These are phyloP conservation scores for Acrocephalus kingi DNA, from an alignment of 2,113 vertebrate genomes.

Conservation along the genomic window DNA sequence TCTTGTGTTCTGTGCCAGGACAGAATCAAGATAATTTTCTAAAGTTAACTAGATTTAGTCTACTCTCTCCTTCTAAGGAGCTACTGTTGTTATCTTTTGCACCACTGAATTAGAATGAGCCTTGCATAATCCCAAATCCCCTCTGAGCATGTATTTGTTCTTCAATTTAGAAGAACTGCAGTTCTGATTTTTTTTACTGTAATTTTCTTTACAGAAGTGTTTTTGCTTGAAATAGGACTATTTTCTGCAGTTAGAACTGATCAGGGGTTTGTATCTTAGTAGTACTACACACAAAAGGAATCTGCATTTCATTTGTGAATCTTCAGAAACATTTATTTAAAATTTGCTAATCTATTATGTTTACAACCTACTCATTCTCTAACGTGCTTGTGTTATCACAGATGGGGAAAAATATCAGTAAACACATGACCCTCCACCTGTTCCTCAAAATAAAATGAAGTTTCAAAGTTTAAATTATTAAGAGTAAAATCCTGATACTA, in stretches of 20 bases:
- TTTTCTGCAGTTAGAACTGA: background rate
- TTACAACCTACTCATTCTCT: background rate
- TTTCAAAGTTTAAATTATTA: slow-evolving; percentile 21
- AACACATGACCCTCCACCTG: background rate
- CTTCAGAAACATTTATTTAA: slow-evolving; percentile 5
- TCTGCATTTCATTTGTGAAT: background rate
- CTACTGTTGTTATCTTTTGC: slow-evolving; percentile 14
- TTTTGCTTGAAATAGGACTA: background rate
- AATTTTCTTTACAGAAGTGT: slow-evolving; percentile 6
- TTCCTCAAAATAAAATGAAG: slow-evolving; percentile 6
- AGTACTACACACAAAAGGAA: background rate
- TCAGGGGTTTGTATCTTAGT: background rate
- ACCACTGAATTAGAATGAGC: slow-evolving; percentile 14
- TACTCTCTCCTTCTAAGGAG: slow-evolving; percentile 37
- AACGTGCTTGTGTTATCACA: background rate
- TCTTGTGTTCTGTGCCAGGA: background rate
- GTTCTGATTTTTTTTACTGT: background rate
- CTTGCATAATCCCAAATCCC: slow-evolving; percentile 31
- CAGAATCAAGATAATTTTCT: slow-evolving; percentile 25
- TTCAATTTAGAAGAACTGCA: slow-evolving; percentile 23
- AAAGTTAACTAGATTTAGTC: slow-evolving; percentile 39
- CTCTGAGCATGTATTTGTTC: slow-evolving; percentile 24
- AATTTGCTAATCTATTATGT: background rate
- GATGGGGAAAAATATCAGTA: background rate
- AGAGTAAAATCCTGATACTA: background rate